Base-by-base conservation (phyloP, 2,113 vertebrate species). In the Okapia johnstoni region DNA sequence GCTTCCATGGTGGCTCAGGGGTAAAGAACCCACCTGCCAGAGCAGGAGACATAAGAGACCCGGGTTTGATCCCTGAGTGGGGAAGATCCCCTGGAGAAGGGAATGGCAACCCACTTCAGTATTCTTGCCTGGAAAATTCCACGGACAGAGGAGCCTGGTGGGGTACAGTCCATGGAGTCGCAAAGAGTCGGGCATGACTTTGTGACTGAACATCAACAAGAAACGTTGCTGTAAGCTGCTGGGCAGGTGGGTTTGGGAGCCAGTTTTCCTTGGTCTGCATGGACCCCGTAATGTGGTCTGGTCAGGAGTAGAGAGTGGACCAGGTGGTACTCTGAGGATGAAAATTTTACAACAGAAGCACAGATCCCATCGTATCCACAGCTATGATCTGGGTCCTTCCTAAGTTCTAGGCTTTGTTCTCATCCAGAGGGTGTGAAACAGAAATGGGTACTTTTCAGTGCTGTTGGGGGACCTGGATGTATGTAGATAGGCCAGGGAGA, bases 291-390 rank as follows among this genome's bases (percentile, higher is more conserved):
- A 87, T 63, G 66, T 36, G 79, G 33, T 63, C 95, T 28, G 21
- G 57, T 3, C 14, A 84, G 48, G 55, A 46, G 33, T 0, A 52
- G 30, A 46, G 3, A 12, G 50, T 13, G 26, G 28, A 36, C 2
- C 55, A 12, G 58, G 17, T 0, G 14, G 15, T 1, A 81, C 55
- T 52, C 10, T 7, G 43, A 58, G n/a, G 40, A 26, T 48, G 26
- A 52, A 30, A 33, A 55, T 50, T 36, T 26, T 43, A n/a, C 77
- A 96, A 81, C 36, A n/a, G 10, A 92, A 90, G 50, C 28, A 50
- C 0, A 11, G 8, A 76, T 12, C 10, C 33, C 0, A 26, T 54
- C 16, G 6, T 10, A 5, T 9, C 63, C 30, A 54, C 46, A 63
- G 21, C 10, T 54, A 52, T 6, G 4, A 6, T 7, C 4, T 2